Conservation (phyloP, 2,888 invertebrate genomes). For the Cantharis nigra region DNA sequence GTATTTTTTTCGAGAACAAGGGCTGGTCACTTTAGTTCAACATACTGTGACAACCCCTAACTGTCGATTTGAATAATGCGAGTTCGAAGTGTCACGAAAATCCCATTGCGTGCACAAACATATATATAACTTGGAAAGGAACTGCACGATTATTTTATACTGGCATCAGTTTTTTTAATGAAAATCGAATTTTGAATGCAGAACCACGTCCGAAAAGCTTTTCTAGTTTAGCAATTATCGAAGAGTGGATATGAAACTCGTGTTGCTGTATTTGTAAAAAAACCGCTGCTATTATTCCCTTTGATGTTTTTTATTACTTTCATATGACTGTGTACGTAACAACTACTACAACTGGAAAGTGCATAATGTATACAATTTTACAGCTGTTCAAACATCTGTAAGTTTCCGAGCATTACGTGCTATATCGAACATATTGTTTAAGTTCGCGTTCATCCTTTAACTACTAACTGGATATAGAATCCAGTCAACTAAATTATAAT, state of each 20-base stretch:
- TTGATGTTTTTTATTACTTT: neutral
- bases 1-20: constrained; percentile 26
- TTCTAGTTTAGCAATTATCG: neutral
- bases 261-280: neutral
- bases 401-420: neutral
- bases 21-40: constrained; percentile 27
- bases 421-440: neutral
- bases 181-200: neutral
- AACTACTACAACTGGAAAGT: neutral
- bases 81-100: constrained; percentile 30
- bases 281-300: neutral
- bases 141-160: constrained; percentile 1
- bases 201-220: neutral
- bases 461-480: neutral
- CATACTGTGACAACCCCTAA: constrained; percentile 25
- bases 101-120: constrained; percentile 19
- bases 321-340: neutral
- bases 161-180: neutral
- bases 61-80: constrained; percentile 29
- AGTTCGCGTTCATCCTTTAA: neutral
- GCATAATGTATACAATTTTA: neutral
- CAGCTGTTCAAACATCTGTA: neutral
- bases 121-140: constrained; percentile 14
- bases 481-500: neutral
- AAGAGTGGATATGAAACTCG: neutral